Base-by-base conservation (phyloP, 2,797 vertebrate genomes). In the Coregonus sp. region DNA sequence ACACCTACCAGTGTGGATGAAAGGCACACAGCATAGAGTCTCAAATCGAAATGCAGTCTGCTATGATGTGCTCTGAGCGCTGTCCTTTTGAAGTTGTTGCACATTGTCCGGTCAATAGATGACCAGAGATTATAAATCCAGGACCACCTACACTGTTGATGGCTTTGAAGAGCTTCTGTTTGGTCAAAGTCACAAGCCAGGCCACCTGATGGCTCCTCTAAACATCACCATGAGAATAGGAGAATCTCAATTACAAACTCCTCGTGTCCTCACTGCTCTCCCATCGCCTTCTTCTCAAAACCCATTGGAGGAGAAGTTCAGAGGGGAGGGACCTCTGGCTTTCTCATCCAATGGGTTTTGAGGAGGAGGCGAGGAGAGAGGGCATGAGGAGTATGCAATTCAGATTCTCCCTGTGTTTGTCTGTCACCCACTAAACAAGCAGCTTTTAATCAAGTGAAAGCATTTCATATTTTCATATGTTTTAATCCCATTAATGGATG, bases 41-140 rank as follows among this genome's bases (percentile, higher is more conserved):
- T 40, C 74, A 77, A 35, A 75, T 81, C 73, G 63, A 78, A 78
- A 84, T 84, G 63, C 61, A 81, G 65, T 59, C 56, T 61, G 78
- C 59, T 76, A 66, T 31, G 78, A 63, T 15, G 15, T 40, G 67
- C 37, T 78, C 63, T n/a, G 18, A 33, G 67, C 37, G 75, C 69
- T 33, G 77, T 63, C 40, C 52, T 73, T 82, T 83, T 85, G 76
- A 81, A 72, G 78, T 54, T 66, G 67, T 61, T 40, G 65, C n/a
- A 79, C 72, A 33, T 75, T 74, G 47, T 47, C 51, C 1, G 20
- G 70, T 83, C 79, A 67, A 83, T 79, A 78, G 51, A 70, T 52
- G 73, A 79, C 74, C 69, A 74, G 25, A 66, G 78, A 52, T 25
- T 25, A 25, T 25, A 25, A 25, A 25, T 25, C 25, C 25, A 25